These are phyloP conservation scores for Vombatus ursinus DNA, from an alignment of 2,113 vertebrate genomes.

Conservation along the genomic window DNA sequence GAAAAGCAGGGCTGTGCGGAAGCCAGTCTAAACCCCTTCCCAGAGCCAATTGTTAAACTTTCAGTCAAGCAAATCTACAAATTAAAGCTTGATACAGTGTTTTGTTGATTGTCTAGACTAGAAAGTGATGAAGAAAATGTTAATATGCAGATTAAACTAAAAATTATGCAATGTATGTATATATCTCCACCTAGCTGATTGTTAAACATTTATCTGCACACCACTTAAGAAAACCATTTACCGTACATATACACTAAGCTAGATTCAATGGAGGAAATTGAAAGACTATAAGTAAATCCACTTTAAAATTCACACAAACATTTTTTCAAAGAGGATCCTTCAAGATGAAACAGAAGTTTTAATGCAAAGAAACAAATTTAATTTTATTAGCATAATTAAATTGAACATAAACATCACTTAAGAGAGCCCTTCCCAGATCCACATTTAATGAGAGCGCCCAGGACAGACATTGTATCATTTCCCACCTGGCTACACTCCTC, in stretches of 20 bases:
- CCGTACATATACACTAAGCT: neutral
- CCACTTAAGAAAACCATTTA: neutral
- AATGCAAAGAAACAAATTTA: neutral
- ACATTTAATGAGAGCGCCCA: neutral
- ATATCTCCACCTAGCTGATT: too few relatives aligned
- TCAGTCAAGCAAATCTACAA: neutral
- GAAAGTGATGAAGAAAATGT: neutral
- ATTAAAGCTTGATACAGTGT: neutral
- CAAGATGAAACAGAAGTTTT: neutral
- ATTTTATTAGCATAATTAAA: neutral
- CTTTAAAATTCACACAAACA: neutral
- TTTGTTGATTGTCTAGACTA: neutral
- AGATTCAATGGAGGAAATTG: neutral
- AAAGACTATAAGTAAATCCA: neutral
- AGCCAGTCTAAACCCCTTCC: neutral
- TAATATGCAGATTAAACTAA: neutral
- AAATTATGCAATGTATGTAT: neutral
- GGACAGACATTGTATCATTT: neutral
- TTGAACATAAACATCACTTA: neutral
- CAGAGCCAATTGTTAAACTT: neutral
- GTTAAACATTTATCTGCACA: neutral
- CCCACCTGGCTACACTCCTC: neutral
- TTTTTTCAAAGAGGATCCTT: neutral
- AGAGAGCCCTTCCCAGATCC: neutral
- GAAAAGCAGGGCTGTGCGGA: neutral